These are phyloP conservation scores for Aproaerema taeniolella DNA, from an alignment of 2,888 invertebrate species.

Conservation along the genomic window DNA sequence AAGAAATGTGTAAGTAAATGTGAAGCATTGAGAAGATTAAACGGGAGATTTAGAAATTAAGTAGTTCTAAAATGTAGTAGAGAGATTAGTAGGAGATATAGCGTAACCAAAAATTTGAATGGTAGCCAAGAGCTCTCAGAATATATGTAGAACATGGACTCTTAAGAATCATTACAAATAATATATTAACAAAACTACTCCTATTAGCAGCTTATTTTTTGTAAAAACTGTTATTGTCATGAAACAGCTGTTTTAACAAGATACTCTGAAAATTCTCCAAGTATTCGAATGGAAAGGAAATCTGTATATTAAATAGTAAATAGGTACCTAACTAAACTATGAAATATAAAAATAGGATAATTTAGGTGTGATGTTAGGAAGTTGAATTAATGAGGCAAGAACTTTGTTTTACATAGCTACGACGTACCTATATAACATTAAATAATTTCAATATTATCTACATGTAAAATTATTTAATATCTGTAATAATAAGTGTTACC, in stretches of 20 bases:
- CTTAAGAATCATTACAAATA: too few species aligned
- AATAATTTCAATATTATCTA: conserved; percentile 20
- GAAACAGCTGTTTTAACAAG: conserved; percentile 35
- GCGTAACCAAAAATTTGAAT: too few species aligned
- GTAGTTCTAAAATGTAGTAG: neutral
- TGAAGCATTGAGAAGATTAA: neutral
- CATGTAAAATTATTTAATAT: conserved; percentile 17
- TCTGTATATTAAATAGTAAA: conserved; percentile 39
- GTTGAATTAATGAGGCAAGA: conserved; percentile 51
- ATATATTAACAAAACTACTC: too few species aligned
- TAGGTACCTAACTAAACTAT: conserved; percentile 39
- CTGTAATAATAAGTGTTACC: conserved; percentile 11
- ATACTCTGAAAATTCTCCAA: conserved; percentile 1
- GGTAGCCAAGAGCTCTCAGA: too few species aligned
- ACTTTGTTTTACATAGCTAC: conserved; percentile 41
- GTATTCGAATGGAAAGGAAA: conserved; percentile 8
- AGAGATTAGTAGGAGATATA: too few species aligned
- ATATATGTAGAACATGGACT: too few species aligned
- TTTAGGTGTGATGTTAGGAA: conserved; percentile 52
- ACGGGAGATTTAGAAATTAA: neutral
- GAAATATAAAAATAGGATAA: conserved; percentile 39
- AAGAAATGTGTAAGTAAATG: neutral
- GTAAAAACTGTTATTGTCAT: conserved; percentile 31
- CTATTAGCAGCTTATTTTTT: neutral
- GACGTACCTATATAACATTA: conserved; percentile 17